These are phyloP conservation scores for Caenorhabditis sp. DNA, from an alignment of 2,888 invertebrate species.

Conservation along the genomic window DNA sequence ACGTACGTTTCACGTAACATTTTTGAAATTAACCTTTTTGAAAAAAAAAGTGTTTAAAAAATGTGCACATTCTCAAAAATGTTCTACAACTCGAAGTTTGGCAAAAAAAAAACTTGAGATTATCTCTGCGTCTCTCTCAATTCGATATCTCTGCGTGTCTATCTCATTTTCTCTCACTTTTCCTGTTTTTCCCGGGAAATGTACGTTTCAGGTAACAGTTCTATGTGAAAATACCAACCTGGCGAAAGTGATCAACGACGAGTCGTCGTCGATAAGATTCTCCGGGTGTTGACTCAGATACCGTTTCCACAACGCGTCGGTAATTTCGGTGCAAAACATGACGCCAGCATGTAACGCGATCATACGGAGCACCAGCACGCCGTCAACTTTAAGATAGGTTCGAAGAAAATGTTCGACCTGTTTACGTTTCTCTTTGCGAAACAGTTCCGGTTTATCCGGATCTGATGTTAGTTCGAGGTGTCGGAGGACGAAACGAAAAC, in stretches of 20 bases:
- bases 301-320: slow-evolving; percentile 68
- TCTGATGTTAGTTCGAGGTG: slow-evolving; percentile 69
- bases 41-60: neutral
- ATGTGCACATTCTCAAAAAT: neutral
- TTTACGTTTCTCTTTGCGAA: slow-evolving; percentile 69
- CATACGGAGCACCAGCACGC: slow-evolving; percentile 69
- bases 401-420: slow-evolving; percentile 70
- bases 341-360: slow-evolving; percentile 70
- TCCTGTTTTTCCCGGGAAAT: too few relatives aligned
- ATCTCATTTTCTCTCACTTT: too few relatives aligned
- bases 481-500: slow-evolving; percentile 69
- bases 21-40: too few relatives aligned
- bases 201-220: too few relatives aligned
- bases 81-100: too few relatives aligned
- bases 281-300: slow-evolving; percentile 67
- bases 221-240: too few relatives aligned
- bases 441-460: slow-evolving; percentile 68
- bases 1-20: too few relatives aligned
- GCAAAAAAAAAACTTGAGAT: too few relatives aligned
- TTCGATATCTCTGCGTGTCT: too few relatives aligned
- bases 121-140: too few relatives aligned
- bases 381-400: slow-evolving; percentile 70
- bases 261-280: slow-evolving; percentile 69
- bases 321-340: slow-evolving; percentile 71
- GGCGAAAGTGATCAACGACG: slow-evolving; percentile 67